Evolutionary conservation across 2,888 invertebrate genomes (phyloP).

Genomic region (Amphipoea lucens): DNA sequence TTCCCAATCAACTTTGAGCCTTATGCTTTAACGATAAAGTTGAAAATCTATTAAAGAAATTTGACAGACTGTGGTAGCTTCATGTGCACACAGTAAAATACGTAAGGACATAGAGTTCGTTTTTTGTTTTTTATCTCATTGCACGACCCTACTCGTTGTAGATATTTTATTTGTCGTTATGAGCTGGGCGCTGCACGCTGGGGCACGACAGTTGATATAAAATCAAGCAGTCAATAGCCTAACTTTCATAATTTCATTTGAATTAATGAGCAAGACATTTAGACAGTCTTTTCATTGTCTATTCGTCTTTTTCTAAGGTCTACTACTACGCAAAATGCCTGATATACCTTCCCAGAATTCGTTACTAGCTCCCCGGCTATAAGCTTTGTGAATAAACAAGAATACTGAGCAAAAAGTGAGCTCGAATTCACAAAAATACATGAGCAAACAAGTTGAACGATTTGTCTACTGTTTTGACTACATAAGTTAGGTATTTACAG

Average conservation of each 20-base stretch:
- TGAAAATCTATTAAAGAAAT: too few species aligned
- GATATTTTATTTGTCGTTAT: background rate
- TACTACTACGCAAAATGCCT: background rate
- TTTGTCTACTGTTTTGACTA: background rate
- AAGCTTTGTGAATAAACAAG: conserved; percentile 2
- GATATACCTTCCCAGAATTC: background rate
- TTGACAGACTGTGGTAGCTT: too few species aligned
- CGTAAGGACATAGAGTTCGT: background rate
- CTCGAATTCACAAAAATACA: conserved; percentile 19
- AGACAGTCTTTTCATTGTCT: background rate
- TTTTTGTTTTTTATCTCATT: background rate
- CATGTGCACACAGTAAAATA: background rate
- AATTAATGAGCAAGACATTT: too few species aligned
- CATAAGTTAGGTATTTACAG: conserved; percentile 10
- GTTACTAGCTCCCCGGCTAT: background rate
- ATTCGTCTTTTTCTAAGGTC: background rate
- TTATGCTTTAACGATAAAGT: too few species aligned
- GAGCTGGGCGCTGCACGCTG: background rate
- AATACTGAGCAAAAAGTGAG: conserved; percentile 41
- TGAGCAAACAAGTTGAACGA: conserved; percentile 1
- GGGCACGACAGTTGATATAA: background rate
- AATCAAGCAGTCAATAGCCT: background rate
- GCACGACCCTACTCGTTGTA: background rate
- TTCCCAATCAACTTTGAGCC: too few species aligned
- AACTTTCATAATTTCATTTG: background rate